A percentile compares a stretch with the other conserved stretches of the same genome.
phyloP scores from a whole-genome alignment of 2,888 invertebrate species.

The Idaea aversata region DNA sequence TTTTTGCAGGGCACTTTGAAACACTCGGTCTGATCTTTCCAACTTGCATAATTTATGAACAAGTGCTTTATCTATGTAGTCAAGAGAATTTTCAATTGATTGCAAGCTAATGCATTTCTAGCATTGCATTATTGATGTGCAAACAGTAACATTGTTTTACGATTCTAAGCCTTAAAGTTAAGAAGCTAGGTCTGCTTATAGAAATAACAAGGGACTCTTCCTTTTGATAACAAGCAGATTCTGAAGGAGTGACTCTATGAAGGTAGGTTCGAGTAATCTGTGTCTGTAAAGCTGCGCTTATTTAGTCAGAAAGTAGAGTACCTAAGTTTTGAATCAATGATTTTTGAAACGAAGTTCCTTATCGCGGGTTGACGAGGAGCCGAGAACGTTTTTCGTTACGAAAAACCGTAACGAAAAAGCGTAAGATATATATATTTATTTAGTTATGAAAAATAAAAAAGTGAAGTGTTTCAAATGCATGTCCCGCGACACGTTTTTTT shows the following conservation, averaged over 20 bases:
- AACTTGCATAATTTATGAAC: conserved; percentile 19
- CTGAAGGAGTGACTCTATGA: conserved; percentile 21
- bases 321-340: too few relatives aligned
- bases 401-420: too few relatives aligned
- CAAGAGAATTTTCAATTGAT: conserved; percentile 26
- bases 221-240: conserved; percentile 30
- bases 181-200: neutral
- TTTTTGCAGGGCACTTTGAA: neutral
- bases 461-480: too few relatives aligned
- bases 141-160: conserved; percentile 7
- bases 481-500: too few relatives aligned
- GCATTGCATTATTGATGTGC: conserved; percentile 19
- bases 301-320: neutral
- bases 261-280: conserved; percentile 6
- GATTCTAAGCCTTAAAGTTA: neutral
- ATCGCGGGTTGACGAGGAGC: too few relatives aligned
- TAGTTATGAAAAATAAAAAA: too few relatives aligned
- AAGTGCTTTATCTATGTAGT: conserved; percentile 23
- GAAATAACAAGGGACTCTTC: neutral
- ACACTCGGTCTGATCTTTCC: conserved; percentile 8
- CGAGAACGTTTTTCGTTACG: too few relatives aligned
- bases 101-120: conserved; percentile 24
- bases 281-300: neutral
- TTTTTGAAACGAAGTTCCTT: too few relatives aligned
- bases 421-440: too few relatives aligned